phyloP scores from a whole-genome alignment of 2,888 invertebrate species.

The Germaria angustata region DNA sequence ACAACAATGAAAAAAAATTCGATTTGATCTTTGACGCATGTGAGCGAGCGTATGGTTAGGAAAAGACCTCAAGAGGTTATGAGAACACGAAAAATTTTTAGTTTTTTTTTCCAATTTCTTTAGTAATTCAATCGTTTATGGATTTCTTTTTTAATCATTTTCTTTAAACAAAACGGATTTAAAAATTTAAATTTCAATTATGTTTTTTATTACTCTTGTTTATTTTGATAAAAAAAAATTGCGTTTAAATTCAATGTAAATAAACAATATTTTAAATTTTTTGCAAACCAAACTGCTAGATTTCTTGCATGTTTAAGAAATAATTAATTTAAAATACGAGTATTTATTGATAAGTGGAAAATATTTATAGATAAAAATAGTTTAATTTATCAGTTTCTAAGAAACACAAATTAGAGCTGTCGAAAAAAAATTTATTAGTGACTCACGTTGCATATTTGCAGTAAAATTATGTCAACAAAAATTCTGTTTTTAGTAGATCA shows the following conservation, averaged over 20 bases:
- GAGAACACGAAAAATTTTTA: slow-evolving; percentile 60
- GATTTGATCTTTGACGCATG: slow-evolving; percentile 38
- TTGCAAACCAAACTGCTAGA: background rate
- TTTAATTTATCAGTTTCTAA: too few species aligned
- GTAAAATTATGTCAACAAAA: too few species aligned
- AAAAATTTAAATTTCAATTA: slow-evolving; percentile 6
- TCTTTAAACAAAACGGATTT: background rate
- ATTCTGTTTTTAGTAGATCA: too few species aligned
- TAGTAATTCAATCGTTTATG: background rate
- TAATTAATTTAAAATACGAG: too few species aligned
- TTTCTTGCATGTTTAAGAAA: background rate
- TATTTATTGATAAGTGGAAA: too few species aligned
- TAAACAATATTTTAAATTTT: background rate
- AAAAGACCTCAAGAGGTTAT: slow-evolving; percentile 60
- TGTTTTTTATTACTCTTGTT: background rate
- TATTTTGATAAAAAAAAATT: slow-evolving; percentile 1
- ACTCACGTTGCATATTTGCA: too few species aligned
- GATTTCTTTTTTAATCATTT: slow-evolving; percentile 8
- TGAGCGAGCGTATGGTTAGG: slow-evolving; percentile 17
- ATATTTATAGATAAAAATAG: too few species aligned
- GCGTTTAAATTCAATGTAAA: background rate
- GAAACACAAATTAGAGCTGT: too few species aligned
- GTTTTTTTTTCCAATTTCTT: slow-evolving; percentile 17
- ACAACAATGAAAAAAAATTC: slow-evolving; percentile 14
- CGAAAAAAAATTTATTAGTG: too few species aligned